phyloP scores from a whole-genome alignment of 1,140 invertebrate genomes.

The Tribolium madens region DNA sequence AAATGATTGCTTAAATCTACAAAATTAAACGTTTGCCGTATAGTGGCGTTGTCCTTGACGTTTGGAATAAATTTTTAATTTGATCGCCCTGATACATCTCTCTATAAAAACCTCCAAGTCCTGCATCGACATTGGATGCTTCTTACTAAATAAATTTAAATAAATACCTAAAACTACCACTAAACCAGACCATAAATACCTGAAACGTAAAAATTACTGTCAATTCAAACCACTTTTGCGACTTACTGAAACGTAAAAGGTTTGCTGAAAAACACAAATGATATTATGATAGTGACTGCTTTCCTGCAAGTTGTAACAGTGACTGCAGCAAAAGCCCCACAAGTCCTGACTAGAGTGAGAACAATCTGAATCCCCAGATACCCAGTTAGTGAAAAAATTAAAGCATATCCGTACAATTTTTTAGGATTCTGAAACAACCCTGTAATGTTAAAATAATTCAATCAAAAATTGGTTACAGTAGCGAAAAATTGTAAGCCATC shows the following conservation, averaged over 20 bases:
- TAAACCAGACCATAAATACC: constrained; percentile 90
- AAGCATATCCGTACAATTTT: constrained; percentile 86
- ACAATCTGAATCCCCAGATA: constrained; percentile 95
- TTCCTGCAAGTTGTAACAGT: constrained; percentile 91
- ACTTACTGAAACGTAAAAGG: constrained; percentile 94
- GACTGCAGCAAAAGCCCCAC: constrained; percentile 91
- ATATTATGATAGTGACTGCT: constrained; percentile 91
- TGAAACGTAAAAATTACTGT: constrained; percentile 66
- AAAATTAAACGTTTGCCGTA: constrained; percentile 52
- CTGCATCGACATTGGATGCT: constrained; percentile 65
- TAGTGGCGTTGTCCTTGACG: constrained; percentile 52
- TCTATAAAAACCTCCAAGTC: constrained; percentile 58
- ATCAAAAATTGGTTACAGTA: constrained; percentile 70
- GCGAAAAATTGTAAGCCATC: constrained; percentile 83
- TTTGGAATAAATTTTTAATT: constrained; percentile 54
- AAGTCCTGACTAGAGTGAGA: constrained; percentile 85
- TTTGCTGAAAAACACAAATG: constrained; percentile 94
- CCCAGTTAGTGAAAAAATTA: constrained; percentile 89
- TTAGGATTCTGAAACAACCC: constrained; percentile 79
- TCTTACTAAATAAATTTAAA: constrained; percentile 89
- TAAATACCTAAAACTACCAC: constrained; percentile 92
- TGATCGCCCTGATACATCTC: constrained; percentile 47
- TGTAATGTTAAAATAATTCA: constrained; percentile 20
- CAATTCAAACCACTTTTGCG: neutral
- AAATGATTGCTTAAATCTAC: neutral